phyloP scores from a whole-genome alignment of 2,113 vertebrate genomes.

The Motacilla alba region DNA sequence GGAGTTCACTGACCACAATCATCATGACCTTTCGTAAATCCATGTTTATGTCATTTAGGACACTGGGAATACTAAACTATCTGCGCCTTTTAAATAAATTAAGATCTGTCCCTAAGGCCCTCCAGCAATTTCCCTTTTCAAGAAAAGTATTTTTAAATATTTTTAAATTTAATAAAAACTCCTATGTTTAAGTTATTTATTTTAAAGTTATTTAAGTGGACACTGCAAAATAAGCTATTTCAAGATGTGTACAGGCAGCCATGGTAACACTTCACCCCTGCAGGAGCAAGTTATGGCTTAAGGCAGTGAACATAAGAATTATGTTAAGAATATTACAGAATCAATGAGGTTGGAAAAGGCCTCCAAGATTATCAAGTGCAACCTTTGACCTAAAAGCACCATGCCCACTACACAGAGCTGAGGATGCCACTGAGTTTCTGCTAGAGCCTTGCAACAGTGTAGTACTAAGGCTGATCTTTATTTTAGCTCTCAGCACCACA shows the following conservation, averaged over 20 bases:
- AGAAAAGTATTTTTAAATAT: not conserved
- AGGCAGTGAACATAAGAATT: not conserved
- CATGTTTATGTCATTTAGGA: not conserved
- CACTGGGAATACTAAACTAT: not conserved
- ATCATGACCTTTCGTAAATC: not conserved
- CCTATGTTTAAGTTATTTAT: not conserved
- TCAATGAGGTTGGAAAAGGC: not conserved
- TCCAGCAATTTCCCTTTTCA: not conserved
- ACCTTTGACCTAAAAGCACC: not conserved
- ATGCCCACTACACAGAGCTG: not conserved
- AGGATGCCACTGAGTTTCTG: not conserved
- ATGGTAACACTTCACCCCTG: not conserved
- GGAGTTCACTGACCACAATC: not conserved
- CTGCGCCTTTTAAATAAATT: not conserved
- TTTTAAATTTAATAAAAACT: not conserved
- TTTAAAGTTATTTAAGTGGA: not conserved
- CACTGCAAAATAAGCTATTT: not conserved
- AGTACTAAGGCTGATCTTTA: not conserved
- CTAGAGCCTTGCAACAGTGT: not conserved
- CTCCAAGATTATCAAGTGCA: not conserved
- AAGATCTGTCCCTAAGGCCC: not conserved
- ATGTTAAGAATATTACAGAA: not conserved
- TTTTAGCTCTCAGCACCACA: not conserved
- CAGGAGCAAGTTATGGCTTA: not conserved
- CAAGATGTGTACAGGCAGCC: not conserved